Percentiles rank a stretch among this genome's conserved stretches.
These are phyloP conservation scores for Psittacus erithacus DNA, from an alignment of 2,113 vertebrate genomes.

Conservation along the genomic window DNA sequence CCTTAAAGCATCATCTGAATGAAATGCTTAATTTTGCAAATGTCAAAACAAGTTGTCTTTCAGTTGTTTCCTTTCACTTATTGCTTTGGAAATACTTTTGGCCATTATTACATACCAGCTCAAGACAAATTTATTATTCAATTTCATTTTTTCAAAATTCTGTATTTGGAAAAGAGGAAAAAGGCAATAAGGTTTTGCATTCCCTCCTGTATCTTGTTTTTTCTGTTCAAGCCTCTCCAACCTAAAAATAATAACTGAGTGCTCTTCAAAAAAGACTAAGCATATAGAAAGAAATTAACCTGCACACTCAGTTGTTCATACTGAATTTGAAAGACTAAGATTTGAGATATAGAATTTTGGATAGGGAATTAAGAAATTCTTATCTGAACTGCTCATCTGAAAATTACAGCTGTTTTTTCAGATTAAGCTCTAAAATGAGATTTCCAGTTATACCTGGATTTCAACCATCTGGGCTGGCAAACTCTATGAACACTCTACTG, in stretches of 20 bases:
- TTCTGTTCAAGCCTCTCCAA: neutral
- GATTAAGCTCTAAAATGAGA: neutral
- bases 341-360: neutral
- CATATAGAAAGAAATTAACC: neutral
- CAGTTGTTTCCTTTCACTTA: neutral
- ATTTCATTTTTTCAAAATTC: neutral
- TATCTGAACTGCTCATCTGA: neutral
- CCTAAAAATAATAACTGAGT: neutral
- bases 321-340: neutral
- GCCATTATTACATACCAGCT: neutral
- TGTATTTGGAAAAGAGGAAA: neutral
- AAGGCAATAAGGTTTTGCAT: neutral
- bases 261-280: neutral
- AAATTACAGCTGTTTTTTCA: neutral
- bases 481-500: neutral
- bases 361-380: neutral
- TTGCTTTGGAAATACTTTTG: neutral
- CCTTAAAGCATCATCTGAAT: neutral
- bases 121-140: neutral
- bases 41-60: neutral
- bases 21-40: neutral
- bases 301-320: neutral
- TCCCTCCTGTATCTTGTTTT: neutral
- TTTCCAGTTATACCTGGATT: conserved; percentile 12
- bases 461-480: neutral